phyloP scores from a whole-genome alignment of 2,113 vertebrate species.

The Pelvicachromis taeniatus region DNA sequence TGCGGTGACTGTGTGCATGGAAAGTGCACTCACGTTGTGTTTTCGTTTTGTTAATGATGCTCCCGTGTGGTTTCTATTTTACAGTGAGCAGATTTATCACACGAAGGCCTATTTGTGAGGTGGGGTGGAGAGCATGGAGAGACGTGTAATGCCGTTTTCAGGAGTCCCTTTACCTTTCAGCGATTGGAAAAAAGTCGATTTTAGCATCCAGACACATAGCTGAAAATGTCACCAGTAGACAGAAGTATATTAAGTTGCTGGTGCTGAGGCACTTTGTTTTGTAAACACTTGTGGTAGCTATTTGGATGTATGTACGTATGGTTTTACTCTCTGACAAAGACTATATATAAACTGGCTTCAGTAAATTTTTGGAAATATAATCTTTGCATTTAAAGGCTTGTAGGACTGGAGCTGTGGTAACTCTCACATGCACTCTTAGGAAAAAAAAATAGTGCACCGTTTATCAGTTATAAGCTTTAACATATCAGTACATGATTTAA shows the following conservation, averaged over 20 bases:
- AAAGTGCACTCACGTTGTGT: neutral
- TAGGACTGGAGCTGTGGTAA: neutral
- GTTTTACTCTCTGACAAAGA: neutral
- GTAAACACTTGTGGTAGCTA: conserved; percentile 27
- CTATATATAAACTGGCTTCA: neutral
- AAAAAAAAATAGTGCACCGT: neutral
- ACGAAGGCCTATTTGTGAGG: conserved; percentile 5
- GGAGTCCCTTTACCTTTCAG: conserved; percentile 16
- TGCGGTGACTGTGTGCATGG: neutral
- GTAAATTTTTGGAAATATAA: neutral
- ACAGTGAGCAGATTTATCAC: conserved; percentile 26
- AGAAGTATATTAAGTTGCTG: conserved; percentile 1
- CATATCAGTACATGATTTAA: neutral
- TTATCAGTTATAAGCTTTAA: neutral
- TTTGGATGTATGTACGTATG: neutral
- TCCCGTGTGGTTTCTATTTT: conserved; percentile 24
- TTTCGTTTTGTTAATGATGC: neutral
- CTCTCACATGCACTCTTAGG: neutral
- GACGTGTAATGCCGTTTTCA: conserved; percentile 18
- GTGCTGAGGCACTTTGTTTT: conserved; percentile 27
- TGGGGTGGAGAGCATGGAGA: neutral
- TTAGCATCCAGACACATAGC: conserved; percentile 1
- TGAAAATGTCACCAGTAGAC: neutral
- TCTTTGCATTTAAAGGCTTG: neutral
- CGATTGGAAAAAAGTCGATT: conserved; percentile 7